Evolutionary conservation across 1,140 invertebrate species (phyloP).

Genomic region (Sipha flava): DNA sequence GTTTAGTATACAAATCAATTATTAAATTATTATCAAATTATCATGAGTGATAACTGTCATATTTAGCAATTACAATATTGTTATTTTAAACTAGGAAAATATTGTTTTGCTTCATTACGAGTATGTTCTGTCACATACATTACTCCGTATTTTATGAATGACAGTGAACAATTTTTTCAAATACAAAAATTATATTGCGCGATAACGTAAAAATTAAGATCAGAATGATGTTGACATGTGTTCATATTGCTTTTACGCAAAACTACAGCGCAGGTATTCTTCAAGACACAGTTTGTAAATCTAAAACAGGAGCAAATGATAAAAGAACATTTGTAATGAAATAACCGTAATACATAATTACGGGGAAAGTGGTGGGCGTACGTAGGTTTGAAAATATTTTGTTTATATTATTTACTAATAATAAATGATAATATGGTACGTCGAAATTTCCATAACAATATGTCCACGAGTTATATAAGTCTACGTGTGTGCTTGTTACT

Average conservation of each 20-base stretch:
- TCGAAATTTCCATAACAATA: not conserved
- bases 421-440: not conserved
- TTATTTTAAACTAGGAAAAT: too few relatives aligned
- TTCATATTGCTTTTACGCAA: not conserved
- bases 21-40: too few relatives aligned
- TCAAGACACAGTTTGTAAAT: not conserved
- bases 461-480: not conserved
- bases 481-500: not conserved
- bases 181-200: too few relatives aligned
- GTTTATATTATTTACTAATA: not conserved
- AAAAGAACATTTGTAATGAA: not conserved
- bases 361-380: not conserved
- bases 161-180: too few relatives aligned
- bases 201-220: too few relatives aligned
- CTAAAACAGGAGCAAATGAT: not conserved
- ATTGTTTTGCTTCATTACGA: too few relatives aligned
- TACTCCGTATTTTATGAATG: too few relatives aligned
- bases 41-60: too few relatives aligned
- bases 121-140: too few relatives aligned
- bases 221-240: too few relatives aligned
- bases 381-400: not conserved
- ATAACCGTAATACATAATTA: not conserved
- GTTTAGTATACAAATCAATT: too few relatives aligned
- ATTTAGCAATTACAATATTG: too few relatives aligned
- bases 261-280: not conserved